Evolutionary conservation across 2,797 vertebrate genomes (phyloP).

Genomic region (Tadarida brasiliensis): DNA sequence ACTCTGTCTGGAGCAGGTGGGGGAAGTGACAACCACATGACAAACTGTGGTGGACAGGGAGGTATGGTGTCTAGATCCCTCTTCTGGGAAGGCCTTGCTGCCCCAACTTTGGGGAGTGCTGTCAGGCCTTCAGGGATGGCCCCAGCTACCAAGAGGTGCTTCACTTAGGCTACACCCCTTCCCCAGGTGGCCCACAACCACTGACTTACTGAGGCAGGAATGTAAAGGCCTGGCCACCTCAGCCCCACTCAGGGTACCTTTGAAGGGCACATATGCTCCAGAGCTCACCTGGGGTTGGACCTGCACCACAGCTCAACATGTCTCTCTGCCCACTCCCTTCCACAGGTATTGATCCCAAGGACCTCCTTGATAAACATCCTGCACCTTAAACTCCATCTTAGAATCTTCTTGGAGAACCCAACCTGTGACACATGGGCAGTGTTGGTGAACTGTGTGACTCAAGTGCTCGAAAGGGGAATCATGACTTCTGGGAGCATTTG

Average conservation of each 20-base stretch:
- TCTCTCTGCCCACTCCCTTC: not conserved
- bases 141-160: too few relatives aligned
- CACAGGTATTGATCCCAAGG: not conserved
- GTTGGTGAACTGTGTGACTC: not conserved
- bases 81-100: not conserved
- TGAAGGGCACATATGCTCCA: not conserved
- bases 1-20: not conserved
- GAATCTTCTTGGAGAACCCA: not conserved
- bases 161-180: not conserved
- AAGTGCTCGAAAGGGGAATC: not conserved
- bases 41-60: not conserved
- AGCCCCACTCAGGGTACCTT: not conserved
- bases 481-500: not conserved
- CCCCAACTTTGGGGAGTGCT: not conserved
- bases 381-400: not conserved
- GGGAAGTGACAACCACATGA: not conserved
- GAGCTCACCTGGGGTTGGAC: too few relatives aligned
- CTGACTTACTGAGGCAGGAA: not conserved
- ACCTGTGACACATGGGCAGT: not conserved
- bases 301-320: not conserved
- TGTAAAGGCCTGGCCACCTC: not conserved
- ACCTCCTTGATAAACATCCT: not conserved
- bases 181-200: not conserved
- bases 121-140: not conserved
- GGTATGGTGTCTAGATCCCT: not conserved